phyloP scores from a whole-genome alignment of 2,888 invertebrate genomes.

The Graphium colonna region DNA sequence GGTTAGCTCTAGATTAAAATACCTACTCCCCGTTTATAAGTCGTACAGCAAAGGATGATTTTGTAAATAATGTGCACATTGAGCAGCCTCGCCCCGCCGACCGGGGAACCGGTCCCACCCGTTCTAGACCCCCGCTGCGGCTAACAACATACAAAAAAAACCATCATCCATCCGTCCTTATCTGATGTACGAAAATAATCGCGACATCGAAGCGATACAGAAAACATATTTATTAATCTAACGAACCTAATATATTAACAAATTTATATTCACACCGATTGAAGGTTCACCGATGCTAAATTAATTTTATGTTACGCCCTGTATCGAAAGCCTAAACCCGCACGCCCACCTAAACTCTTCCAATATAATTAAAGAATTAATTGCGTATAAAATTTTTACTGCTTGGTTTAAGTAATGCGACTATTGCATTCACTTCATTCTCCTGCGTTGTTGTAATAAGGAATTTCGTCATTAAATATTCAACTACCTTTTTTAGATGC shows the following conservation, averaged over 20 bases:
- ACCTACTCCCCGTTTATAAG: not conserved
- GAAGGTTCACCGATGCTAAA: too few relatives aligned
- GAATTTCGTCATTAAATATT: too few relatives aligned
- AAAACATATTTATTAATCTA: not conserved
- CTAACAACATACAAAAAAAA: not conserved
- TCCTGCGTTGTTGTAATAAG: too few relatives aligned
- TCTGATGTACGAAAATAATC: conserved; percentile 1
- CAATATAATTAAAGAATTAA: too few relatives aligned
- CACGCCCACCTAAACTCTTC: too few relatives aligned
- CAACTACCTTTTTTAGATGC: too few relatives aligned
- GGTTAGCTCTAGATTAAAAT: not conserved
- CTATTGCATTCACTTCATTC: too few relatives aligned
- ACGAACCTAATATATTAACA: not conserved
- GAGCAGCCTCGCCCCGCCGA: not conserved
- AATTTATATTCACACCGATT: not conserved
- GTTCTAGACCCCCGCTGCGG: not conserved
- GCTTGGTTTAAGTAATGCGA: too few relatives aligned
- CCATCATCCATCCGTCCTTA: conserved; percentile 1
- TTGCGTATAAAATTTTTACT: too few relatives aligned
- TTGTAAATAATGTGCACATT: conserved; percentile 8
- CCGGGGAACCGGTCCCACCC: not conserved
- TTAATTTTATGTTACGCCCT: too few relatives aligned
- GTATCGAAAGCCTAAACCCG: too few relatives aligned
- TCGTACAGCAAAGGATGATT: not conserved
- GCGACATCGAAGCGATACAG: not conserved